These are phyloP conservation scores for Mus pahari DNA, from an alignment of 2,113 vertebrate species.

Conservation along the genomic window DNA sequence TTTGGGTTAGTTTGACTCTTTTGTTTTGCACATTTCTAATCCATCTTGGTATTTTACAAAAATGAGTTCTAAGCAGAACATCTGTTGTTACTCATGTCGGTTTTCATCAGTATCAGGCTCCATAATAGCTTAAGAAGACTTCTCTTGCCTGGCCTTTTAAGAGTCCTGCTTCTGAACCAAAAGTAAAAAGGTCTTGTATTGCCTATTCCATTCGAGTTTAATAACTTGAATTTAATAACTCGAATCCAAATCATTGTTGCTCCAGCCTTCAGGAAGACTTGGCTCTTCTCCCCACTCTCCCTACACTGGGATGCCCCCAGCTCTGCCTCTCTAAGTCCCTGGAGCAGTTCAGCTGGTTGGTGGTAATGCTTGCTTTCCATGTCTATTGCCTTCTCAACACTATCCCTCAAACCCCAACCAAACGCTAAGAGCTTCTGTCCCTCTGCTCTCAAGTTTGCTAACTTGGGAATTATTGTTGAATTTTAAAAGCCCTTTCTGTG, in stretches of 20 bases:
- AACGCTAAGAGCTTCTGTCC: not conserved
- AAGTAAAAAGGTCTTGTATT: slow-evolving; percentile 5
- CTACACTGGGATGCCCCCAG: too few species aligned
- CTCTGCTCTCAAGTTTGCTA: not conserved
- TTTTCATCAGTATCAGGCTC: slow-evolving; percentile 62
- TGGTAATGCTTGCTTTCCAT: not conserved
- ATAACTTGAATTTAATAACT: too few species aligned
- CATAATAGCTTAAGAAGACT: not conserved
- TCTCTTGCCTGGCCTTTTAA: not conserved
- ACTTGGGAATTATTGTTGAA: not conserved
- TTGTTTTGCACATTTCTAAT: slow-evolving; percentile 78
- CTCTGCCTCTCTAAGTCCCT: not conserved
- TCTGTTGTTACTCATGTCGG: slow-evolving; percentile 77
- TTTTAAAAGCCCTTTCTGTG: not conserved
- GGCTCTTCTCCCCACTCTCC: not conserved
- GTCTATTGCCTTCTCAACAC: not conserved
- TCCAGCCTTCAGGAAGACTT: not conserved
- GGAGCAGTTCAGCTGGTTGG: not conserved
- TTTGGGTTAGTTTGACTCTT: slow-evolving; percentile 74
- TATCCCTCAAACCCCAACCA: not conserved
- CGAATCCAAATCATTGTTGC: not conserved
- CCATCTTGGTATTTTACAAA: slow-evolving; percentile 70
- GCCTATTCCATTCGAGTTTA: slow-evolving; percentile 29
- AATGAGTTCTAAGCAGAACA: slow-evolving; percentile 65
- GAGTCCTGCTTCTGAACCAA: not conserved